Percentiles rank a stretch among this genome's conserved stretches.
These are phyloP conservation scores for Diarsia mendica DNA, from an alignment of 2,888 invertebrate species.

Conservation along the genomic window DNA sequence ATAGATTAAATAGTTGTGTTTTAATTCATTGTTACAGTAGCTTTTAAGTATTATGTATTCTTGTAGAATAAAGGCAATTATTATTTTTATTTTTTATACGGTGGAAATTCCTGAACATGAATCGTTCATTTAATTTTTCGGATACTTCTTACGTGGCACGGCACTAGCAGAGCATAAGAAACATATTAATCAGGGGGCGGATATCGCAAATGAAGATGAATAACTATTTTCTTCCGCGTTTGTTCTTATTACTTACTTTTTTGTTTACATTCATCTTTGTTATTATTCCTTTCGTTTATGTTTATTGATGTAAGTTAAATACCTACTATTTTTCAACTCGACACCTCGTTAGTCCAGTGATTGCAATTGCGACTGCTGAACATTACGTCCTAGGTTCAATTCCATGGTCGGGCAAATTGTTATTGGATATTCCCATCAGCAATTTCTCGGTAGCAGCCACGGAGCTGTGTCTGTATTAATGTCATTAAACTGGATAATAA, in stretches of 20 bases:
- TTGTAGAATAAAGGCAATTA: too few species aligned
- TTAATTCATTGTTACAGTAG: too few species aligned
- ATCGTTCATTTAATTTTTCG: not conserved
- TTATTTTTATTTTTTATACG: not conserved
- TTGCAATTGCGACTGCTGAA: too few species aligned
- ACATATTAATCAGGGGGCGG: slow-evolving; percentile 53
- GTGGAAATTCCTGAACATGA: not conserved
- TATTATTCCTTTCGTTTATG: not conserved
- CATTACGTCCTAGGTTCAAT: too few species aligned
- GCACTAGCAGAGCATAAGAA: slow-evolving; percentile 40
- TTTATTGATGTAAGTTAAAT: not conserved
- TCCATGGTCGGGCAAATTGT: too few species aligned
- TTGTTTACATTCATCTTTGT: not conserved
- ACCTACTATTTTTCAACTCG: not conserved
- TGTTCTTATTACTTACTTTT: slow-evolving; percentile 23
- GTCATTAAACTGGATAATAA: too few species aligned
- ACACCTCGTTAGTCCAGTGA: too few species aligned
- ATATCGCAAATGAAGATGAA: slow-evolving; percentile 57
- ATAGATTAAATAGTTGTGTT: too few species aligned
- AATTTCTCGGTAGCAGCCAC: too few species aligned
- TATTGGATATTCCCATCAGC: too few species aligned
- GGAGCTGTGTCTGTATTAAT: too few species aligned
- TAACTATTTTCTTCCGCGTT: slow-evolving; percentile 41
- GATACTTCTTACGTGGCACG: not conserved
- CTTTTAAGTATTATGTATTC: too few species aligned